Base-by-base conservation (phyloP, 2,113 vertebrate species). In the Gymnogyps californianus region DNA sequence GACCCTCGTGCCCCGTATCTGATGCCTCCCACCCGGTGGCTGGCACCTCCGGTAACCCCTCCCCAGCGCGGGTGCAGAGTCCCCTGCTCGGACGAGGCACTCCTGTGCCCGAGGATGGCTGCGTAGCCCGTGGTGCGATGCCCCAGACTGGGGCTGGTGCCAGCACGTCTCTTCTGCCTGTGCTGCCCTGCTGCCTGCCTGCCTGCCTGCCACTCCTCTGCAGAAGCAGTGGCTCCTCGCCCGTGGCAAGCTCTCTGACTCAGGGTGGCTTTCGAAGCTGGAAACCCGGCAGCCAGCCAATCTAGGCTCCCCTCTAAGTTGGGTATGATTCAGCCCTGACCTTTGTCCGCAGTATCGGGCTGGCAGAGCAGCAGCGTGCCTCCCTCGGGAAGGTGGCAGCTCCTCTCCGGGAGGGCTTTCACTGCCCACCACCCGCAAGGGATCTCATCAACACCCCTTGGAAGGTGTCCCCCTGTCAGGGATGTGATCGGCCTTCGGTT, bases 1-100 rank as follows among this genome's bases (percentile, higher is more conserved):
- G 11, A 78, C 26, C 21, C 26, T 74, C 7, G 1, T 0, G 0
- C 14, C 9, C 32, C 0, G 0, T 71, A 42, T 21, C 67, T 46
- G 49, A n/a, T 52, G 26, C 49, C 17, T 74, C 40, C 31, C 24
- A 3, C 6, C 3, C 1, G 3, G 13, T 64, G 83, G 54, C 49
- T 9, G 14, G n/a, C 55, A 26, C 62, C 51, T 46, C 29, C 3
- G 8, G 25, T 36, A 40, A 8, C 21, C 36, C 42, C 9, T 93
- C 11, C 21, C 28, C 58, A 25, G 16, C 7, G 11, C 0, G 1
- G 20, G 13, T 20, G 12, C 55, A 14, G 55, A 46, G 21, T 9
- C 4, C 17, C 11, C 57, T 57, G 65, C 34, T 54, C 0, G 0
- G 26, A 31, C 0, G 0, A 36, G 47, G n/a, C 26, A 83, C 59